Evolutionary conservation across 92 coral and sea anemone genomes (phyloP), one percentile per base, ranked within the genome.

Genomic region (Actinernus sp.): DNA sequence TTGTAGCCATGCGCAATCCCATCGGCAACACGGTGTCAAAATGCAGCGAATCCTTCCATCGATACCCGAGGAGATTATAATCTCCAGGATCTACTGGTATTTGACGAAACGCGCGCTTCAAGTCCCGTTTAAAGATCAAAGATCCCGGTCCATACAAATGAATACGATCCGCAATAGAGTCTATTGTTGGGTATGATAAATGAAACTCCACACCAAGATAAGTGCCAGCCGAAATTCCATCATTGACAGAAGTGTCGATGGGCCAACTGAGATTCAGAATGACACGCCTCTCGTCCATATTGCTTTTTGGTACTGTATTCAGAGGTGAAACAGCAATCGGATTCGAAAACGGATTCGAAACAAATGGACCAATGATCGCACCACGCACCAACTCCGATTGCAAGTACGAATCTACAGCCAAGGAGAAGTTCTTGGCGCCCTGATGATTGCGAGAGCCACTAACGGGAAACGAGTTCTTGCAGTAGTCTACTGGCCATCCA

Each of bases 1-100:
- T 73, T 18, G 69, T 59, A 10, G 60, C 60, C 19, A 52, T 58
- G 30, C 69, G 69, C 46, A 71, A 50, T 16, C 79, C 79, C 69
- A 71, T 71, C 29, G 79, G 58, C 1, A 58, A 49, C 31, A 71
- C 69, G 0, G 36, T 38, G 49, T 71, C 68, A 31, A 71, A 71
- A 34, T 48, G 49, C 24, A 29, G 31, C 29, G 34, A 22, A 29
- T 51, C 13, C 17, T 60, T 49, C 71, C 63, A 73, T 19, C 32
- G 37, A 73, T 32, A 73, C 1, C 74, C 74, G 3, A 67, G 48
- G 12, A 67, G 31, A 26, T 28, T 47, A n/a, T 50, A 67, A 36
- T 53, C 74, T 33, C 0, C 6, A 19, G 63, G 74, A 52, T 53
- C 63, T 1, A 67, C 63, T 1, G 39, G 62, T 9, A 67, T 32